These are phyloP conservation scores for Heterodera carotae DNA, from an alignment of 1,140 invertebrate genomes.

Conservation along the genomic window DNA sequence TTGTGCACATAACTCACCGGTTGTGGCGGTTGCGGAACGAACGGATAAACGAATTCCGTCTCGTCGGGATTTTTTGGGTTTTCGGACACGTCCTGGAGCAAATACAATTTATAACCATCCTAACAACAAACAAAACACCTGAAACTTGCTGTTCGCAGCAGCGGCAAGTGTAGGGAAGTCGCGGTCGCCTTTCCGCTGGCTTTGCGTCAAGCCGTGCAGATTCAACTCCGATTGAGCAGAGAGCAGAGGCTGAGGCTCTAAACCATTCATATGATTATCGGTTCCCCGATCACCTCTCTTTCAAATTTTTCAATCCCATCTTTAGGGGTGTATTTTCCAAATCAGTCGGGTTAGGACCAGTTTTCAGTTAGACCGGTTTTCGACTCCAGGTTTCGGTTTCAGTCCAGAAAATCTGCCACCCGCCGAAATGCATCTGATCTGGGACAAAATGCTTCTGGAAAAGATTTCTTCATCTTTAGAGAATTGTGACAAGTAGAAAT, in stretches of 20 bases:
- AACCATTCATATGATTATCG: not conserved
- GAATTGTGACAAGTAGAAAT: too few species aligned
- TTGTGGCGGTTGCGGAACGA: slow-evolving; percentile 23
- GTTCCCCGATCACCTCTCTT: too few species aligned
- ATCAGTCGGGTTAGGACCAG: too few species aligned
- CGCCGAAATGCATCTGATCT: too few species aligned
- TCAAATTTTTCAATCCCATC: too few species aligned
- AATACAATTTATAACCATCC: not conserved
- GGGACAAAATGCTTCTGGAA: too few species aligned
- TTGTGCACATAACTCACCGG: slow-evolving; percentile 35
- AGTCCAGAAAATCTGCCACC: too few species aligned
- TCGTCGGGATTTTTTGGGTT: slow-evolving; percentile 13
- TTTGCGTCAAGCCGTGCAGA: slow-evolving; percentile 21
- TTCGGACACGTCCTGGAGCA: slow-evolving; percentile 10
- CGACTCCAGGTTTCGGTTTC: too few species aligned
- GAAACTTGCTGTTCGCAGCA: slow-evolving; percentile 30
- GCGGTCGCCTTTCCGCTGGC: slow-evolving; percentile 44
- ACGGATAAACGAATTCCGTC: not conserved
- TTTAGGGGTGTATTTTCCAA: too few species aligned
- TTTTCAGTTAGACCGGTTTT: too few species aligned
- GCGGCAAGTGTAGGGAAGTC: slow-evolving; percentile 58
- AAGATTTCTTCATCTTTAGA: too few species aligned
- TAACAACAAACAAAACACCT: slow-evolving; percentile 15
- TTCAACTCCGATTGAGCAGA: not conserved
- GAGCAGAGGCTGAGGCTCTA: slow-evolving; percentile 2